phyloP scores from a whole-genome alignment of 2,113 vertebrate genomes.

The Hemiscyllium ocellatum region DNA sequence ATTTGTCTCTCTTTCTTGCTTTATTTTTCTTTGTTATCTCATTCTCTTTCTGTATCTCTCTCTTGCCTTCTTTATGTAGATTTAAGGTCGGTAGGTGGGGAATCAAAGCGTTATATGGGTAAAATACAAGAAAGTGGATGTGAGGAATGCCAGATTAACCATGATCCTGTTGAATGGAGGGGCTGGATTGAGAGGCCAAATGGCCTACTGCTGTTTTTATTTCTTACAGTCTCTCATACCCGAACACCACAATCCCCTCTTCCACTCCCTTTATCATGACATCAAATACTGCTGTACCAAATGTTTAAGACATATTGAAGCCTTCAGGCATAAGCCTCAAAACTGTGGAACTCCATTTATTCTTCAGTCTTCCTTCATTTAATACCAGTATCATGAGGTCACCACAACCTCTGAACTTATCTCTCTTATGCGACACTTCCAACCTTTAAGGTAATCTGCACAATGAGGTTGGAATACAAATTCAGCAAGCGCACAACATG shows the following conservation, averaged over 20 bases:
- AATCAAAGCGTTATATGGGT: too few relatives aligned
- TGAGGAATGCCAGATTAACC: too few relatives aligned
- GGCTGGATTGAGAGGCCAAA: too few relatives aligned
- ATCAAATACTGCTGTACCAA: neutral
- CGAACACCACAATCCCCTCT: neutral
- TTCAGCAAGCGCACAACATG: neutral
- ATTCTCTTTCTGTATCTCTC: too few relatives aligned
- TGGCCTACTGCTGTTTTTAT: too few relatives aligned
- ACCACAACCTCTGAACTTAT: neutral
- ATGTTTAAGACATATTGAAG: neutral
- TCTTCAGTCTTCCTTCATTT: neutral
- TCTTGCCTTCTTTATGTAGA: too few relatives aligned
- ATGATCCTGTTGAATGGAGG: too few relatives aligned
- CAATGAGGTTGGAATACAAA: neutral
- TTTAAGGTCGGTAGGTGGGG: too few relatives aligned
- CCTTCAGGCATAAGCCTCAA: too few relatives aligned
- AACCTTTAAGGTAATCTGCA: neutral
- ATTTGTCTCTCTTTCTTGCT: neutral
- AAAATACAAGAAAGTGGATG: too few relatives aligned
- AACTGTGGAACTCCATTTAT: neutral
- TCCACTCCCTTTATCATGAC: neutral
- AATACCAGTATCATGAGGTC: neutral
- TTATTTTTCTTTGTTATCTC: neutral
- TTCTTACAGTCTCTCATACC: neutral
- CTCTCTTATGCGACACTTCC: neutral